Evolutionary conservation across 2,888 invertebrate genomes (phyloP).

Genomic region (Phengaris arion): DNA sequence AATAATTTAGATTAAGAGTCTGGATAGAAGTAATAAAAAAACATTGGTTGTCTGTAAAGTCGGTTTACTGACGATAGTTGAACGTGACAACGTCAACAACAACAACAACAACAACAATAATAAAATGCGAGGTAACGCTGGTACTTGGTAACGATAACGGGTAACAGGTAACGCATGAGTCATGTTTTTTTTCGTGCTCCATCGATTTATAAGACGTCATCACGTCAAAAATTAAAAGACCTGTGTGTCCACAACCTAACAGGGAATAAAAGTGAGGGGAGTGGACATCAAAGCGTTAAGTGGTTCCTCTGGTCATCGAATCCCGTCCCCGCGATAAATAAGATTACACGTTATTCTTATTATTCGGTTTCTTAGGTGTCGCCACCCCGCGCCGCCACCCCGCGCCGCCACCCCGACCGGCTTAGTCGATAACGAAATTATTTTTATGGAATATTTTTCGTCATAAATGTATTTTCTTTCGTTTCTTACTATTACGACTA

Average conservation of each 20-base stretch:
- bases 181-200: no score
- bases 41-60: no score
- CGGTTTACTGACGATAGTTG: no score
- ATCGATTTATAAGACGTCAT: no score
- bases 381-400: constrained; percentile 30
- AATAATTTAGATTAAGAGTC: no score
- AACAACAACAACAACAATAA: no score
- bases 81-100: no score
- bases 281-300: constrained; percentile 79
- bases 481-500: background rate
- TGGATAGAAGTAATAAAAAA: no score
- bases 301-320: constrained; percentile 64
- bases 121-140: no score
- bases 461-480: background rate
- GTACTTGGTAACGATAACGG: no score
- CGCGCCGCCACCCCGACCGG: constrained; percentile 29
- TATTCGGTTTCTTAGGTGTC: constrained; percentile 43
- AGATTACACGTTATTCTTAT: constrained; percentile 67
- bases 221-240: background rate
- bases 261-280: constrained; percentile 52
- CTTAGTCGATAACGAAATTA: constrained; percentile 29
- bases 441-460: constrained; percentile 32
- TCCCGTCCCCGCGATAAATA: constrained; percentile 70
- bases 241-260: constrained; percentile 33
- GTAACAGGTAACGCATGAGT: no score